phyloP scores from a whole-genome alignment of 2,888 invertebrate species.

The Harpagoxenus sublaevis region DNA sequence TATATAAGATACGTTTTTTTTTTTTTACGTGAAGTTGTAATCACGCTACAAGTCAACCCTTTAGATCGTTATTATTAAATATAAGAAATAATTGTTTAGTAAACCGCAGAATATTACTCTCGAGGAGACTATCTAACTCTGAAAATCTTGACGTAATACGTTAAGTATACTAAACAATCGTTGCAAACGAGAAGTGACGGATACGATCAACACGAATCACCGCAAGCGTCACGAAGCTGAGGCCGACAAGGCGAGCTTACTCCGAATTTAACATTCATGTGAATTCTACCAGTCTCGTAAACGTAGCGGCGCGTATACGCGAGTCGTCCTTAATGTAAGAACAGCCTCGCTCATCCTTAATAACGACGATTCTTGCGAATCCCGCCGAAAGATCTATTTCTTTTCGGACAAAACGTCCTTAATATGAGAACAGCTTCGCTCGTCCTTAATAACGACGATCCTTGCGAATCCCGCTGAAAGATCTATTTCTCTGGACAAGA shows the following conservation, averaged over 20 bases:
- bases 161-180: not conserved
- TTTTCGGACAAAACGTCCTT: not conserved
- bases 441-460: slow-evolving; percentile 27
- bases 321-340: not conserved
- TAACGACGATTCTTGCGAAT: slow-evolving; percentile 19
- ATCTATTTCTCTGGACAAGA: not conserved
- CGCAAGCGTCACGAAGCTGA: slow-evolving; percentile 18
- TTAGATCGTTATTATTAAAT: not conserved
- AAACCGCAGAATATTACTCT: not conserved
- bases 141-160: not conserved
- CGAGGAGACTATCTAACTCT: not conserved
- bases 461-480: slow-evolving; percentile 19
- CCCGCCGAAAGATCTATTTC: not conserved
- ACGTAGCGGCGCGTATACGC: not conserved
- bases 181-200: slow-evolving; percentile 19
- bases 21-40: not conserved
- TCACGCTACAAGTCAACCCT: not conserved
- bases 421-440: not conserved
- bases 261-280: slow-evolving; percentile 32
- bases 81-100: not conserved
- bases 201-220: slow-evolving; percentile 33
- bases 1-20: not conserved
- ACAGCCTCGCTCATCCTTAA: slow-evolving; percentile 2
- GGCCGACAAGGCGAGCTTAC: not conserved
- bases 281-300: not conserved